Evolutionary conservation across 2,113 vertebrate species (phyloP).

Genomic region (Perca schrenkii): DNA sequence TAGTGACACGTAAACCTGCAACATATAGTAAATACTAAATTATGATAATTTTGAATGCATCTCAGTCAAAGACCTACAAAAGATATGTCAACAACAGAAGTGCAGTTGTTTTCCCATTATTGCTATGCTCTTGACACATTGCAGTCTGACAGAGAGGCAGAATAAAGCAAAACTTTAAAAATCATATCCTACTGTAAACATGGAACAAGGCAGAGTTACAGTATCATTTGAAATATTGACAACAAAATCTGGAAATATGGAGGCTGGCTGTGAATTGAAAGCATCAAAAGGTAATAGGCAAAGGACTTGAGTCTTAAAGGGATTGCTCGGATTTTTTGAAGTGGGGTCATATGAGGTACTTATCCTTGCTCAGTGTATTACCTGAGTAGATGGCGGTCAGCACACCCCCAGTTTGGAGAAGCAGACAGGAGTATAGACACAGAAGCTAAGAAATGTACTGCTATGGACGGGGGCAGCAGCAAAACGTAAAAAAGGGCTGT

Average conservation of each 20-base stretch:
- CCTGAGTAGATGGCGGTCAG: too few relatives aligned
- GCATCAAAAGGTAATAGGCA: conserved; percentile 29
- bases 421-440: too few relatives aligned
- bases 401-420: too few relatives aligned
- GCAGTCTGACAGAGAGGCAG: conserved; percentile 33
- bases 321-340: too few relatives aligned
- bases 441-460: too few relatives aligned
- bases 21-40: not conserved
- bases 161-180: not conserved
- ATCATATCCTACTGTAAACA: conserved; percentile 46
- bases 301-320: not conserved
- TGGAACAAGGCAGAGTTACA: conserved; percentile 60
- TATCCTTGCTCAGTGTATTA: too few relatives aligned
- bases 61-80: conserved; percentile 7
- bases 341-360: too few relatives aligned
- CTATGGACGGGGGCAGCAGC: too few relatives aligned
- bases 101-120: conserved; percentile 42
- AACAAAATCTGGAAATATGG: not conserved
- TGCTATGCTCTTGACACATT: conserved; percentile 54
- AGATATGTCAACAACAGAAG: not conserved
- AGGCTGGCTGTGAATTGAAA: conserved; percentile 53
- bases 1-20: conserved; percentile 12
- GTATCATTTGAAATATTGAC: conserved; percentile 16
- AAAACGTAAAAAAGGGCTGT: too few relatives aligned
- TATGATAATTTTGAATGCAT: conserved; percentile 3